Evolutionary conservation across 2,113 vertebrate species (phyloP).

Genomic region (Pandion haliaetus): DNA sequence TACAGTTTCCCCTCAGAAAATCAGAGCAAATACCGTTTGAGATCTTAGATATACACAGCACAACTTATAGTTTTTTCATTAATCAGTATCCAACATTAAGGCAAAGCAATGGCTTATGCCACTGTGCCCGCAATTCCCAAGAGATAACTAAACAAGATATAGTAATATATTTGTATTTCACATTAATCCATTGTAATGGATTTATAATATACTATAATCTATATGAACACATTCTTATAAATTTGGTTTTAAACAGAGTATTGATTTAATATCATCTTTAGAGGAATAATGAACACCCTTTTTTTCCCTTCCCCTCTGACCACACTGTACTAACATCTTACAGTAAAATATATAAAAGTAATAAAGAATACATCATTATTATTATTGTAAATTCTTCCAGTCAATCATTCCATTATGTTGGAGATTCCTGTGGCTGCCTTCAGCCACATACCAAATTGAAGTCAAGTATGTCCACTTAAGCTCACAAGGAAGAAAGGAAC

Average conservation of each 20-base stretch:
- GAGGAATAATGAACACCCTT: background rate
- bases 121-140: background rate
- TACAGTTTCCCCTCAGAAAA: background rate
- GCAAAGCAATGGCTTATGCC: background rate
- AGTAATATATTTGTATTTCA: background rate
- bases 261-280: background rate
- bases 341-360: background rate
- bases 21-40: background rate
- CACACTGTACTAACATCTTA: background rate
- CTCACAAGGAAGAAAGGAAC: background rate
- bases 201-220: background rate
- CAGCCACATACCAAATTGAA: background rate
- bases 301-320: background rate
- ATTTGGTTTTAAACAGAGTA: background rate
- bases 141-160: background rate
- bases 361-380: background rate
- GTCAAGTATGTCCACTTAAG: background rate
- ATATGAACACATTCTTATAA: background rate
- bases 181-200: background rate
- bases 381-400: background rate
- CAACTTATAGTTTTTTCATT: background rate
- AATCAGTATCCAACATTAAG: background rate
- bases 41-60: background rate
- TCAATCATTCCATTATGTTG: background rate
- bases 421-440: background rate